phyloP scores from a whole-genome alignment of 2,888 invertebrate genomes.

The Hirtodrosophila histrioides region DNA sequence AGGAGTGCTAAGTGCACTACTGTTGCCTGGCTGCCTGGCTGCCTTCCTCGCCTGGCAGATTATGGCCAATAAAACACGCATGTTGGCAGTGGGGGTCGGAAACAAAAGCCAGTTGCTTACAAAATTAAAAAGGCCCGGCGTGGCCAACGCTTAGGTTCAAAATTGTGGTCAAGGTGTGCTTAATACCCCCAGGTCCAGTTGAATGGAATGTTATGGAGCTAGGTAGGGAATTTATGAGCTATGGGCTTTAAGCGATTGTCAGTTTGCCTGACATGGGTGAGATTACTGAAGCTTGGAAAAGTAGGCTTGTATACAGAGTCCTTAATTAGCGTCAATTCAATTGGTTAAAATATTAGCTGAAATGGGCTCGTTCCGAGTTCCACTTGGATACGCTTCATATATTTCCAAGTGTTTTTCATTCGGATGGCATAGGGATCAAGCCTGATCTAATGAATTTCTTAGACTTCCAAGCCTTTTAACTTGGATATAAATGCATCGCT shows the following conservation, averaged over 20 bases:
- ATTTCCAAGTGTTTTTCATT: no score
- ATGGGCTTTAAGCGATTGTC: conserved; percentile 19
- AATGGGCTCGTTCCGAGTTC: no score
- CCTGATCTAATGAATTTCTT: no score
- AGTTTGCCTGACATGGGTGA: conserved; percentile 25
- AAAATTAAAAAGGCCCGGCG: conserved; percentile 56
- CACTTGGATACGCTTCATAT: no score
- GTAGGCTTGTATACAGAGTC: conserved; percentile 2
- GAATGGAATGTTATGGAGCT: conserved; percentile 9
- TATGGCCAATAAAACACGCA: conserved; percentile 70
- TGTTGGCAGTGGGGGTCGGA: conserved; percentile 9
- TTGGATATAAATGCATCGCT: no score
- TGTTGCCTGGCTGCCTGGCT: neutral
- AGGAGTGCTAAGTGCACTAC: conserved; percentile 76
- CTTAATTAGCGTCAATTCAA: conserved; percentile 18
- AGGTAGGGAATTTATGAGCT: conserved; percentile 37
- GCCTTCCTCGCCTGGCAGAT: conserved; percentile 34
- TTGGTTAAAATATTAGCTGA: neutral
- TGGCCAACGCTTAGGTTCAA: conserved; percentile 40
- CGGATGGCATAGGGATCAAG: no score
- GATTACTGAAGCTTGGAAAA: conserved; percentile 47
- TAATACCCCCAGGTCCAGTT: conserved; percentile 6
- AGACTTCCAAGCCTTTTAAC: no score
- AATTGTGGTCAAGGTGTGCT: conserved; percentile 37
- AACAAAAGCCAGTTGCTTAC: conserved; percentile 21